Evolutionary conservation across 2,888 invertebrate genomes (phyloP).

Genomic region (Nesidiocoris tenuis): DNA sequence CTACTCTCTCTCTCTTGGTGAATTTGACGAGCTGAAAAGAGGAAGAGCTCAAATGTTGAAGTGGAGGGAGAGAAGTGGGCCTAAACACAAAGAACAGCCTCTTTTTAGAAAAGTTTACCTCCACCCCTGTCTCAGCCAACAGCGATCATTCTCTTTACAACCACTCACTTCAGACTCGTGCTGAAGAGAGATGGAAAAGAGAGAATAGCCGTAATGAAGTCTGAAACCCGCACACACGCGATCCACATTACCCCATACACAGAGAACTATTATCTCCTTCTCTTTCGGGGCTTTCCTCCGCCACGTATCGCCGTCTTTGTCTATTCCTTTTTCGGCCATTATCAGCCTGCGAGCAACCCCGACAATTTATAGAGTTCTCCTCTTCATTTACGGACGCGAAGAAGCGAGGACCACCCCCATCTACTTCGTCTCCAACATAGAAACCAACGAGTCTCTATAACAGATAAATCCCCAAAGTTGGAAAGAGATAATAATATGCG

Average conservation of each 20-base stretch:
- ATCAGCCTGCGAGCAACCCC: slow-evolving; percentile 33
- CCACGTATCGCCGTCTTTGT: background rate
- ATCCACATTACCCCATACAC: slow-evolving; percentile 10
- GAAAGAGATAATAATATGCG: slow-evolving; percentile 29
- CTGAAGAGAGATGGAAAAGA: background rate
- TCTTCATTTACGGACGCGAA: slow-evolving; percentile 31
- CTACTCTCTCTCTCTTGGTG: background rate
- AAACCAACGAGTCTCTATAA: background rate
- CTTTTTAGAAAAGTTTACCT: slow-evolving; percentile 41
- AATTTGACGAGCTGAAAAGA: background rate
- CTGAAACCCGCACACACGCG: slow-evolving; percentile 39
- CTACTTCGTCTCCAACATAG: background rate
- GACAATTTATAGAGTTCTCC: slow-evolving; percentile 42
- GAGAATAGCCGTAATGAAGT: slow-evolving; percentile 39
- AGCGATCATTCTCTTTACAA: background rate
- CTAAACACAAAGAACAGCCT: slow-evolving; percentile 37
- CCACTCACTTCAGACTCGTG: slow-evolving; percentile 12
- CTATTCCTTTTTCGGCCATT: slow-evolving; percentile 31
- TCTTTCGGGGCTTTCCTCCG: background rate
- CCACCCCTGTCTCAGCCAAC: background rate
- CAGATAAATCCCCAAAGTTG: slow-evolving; percentile 18
- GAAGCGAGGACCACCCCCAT: background rate
- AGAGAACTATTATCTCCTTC: background rate
- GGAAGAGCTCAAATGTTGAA: background rate
- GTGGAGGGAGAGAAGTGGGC: background rate